These are phyloP conservation scores for Gallinago jamesoni DNA, from an alignment of 2,113 vertebrate species.

Conservation along the genomic window DNA sequence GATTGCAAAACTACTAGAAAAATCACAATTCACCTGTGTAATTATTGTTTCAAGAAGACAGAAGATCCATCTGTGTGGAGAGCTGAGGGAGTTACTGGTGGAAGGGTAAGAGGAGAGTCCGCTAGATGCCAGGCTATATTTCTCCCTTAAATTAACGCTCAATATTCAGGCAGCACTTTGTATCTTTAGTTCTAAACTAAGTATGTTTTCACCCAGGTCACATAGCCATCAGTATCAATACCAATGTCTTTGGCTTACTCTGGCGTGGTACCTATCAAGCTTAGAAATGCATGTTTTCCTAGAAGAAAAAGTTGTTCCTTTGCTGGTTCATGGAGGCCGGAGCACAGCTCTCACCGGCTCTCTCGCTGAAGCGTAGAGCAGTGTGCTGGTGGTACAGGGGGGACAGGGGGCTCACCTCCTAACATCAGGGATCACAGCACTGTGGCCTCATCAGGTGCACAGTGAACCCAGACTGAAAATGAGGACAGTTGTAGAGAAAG, in stretches of 20 bases:
- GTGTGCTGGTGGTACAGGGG: background rate
- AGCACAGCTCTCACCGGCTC: accelerated
- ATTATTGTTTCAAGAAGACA: background rate
- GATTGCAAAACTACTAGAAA: background rate
- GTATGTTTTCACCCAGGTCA: background rate
- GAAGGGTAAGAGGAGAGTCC: background rate
- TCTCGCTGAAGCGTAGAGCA: accelerated
- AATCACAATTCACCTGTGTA: background rate
- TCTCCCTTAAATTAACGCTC: background rate
- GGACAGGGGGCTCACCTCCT: background rate
- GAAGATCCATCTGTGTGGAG: background rate
- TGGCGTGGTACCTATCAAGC: background rate
- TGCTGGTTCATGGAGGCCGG: accelerated
- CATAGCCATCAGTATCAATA: background rate
- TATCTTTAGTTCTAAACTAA: background rate
- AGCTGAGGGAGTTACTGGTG: background rate
- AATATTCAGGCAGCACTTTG: background rate
- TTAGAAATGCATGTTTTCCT: background rate
- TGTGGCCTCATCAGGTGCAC: background rate
- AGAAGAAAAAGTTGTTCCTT: background rate
- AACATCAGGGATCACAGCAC: background rate
- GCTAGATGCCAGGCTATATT: background rate
- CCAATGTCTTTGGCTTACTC: background rate
- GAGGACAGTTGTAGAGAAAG: background rate
- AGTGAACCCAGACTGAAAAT: background rate